phyloP scores from a whole-genome alignment of 2,113 vertebrate genomes.

The Falco punctatus region DNA sequence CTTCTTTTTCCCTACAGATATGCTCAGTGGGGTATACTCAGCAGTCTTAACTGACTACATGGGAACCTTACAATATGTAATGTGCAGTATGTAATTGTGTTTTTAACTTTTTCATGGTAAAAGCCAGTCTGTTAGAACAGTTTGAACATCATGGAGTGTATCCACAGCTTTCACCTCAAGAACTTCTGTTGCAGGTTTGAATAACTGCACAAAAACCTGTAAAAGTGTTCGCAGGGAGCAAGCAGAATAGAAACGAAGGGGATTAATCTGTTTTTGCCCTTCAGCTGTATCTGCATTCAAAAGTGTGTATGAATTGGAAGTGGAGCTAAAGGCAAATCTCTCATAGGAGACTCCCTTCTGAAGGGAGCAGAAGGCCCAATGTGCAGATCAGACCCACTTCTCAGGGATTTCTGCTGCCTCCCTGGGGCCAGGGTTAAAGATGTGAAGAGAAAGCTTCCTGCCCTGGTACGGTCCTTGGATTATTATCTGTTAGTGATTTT shows the following conservation, averaged over 20 bases:
- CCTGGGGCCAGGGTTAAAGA: too few relatives aligned
- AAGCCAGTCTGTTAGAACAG: neutral
- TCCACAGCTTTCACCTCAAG: neutral
- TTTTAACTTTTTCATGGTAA: neutral
- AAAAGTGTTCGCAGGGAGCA: neutral
- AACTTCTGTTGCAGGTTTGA: neutral
- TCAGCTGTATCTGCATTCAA: neutral
- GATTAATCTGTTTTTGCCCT: neutral
- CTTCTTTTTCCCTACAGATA: neutral
- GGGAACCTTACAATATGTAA: neutral
- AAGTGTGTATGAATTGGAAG: neutral
- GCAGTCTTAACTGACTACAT: neutral
- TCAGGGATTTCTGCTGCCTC: too few relatives aligned
- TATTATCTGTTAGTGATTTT: neutral
- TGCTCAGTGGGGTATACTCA: neutral
- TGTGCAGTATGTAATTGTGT: neutral
- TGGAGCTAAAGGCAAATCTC: neutral
- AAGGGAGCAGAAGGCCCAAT: too few relatives aligned
- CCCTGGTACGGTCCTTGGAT: too few relatives aligned
- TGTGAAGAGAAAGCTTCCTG: too few relatives aligned
- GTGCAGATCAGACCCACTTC: too few relatives aligned
- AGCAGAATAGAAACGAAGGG: neutral
- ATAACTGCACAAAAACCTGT: neutral
- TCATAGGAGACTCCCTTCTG: neutral
- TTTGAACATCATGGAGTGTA: neutral